Evolutionary conservation across 1,140 invertebrate species (phyloP), one percentile per base, ranked within the genome.

Genomic region (Cyclina sinensis): DNA sequence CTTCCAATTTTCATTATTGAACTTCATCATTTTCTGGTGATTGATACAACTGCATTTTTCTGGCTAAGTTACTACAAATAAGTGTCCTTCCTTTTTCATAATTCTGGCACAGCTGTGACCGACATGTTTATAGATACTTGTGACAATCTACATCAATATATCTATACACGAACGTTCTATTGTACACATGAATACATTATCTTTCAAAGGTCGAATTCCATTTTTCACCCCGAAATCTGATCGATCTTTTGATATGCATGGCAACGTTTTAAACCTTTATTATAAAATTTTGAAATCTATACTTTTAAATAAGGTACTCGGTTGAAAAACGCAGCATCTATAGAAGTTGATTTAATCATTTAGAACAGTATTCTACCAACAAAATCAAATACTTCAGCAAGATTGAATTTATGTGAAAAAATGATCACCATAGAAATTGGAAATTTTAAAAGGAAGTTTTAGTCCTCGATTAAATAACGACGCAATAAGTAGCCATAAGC

Each of bases 191-290:
- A 78, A 78, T 78, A 78, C 43, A 78, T 78, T 68, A 82, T 82
- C 80, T 68, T 59, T 68, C 24, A 80, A 80, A 80, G 85, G 85
- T 87, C 85, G 74, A 87, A 87, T 87, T 87, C 85, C 85, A 65
- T 43, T 32, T 59, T 68, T 59, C 78, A 87, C 85, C 85, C 62
- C 85, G 85, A 87, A 87, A 87, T 59, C 74, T 87, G 85, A 87
- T 87, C 85, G 85, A 87, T 87, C 74, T 87, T 87, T 65, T 79
- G 74, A 87, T 87, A 87, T 87, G 85, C 85, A 87, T 87, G 85
- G 85, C 46, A 87, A 86, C 84, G 70, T 54, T 86, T 86, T 39
- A 76, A 86, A 87, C 85, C 85, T 80, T 62, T 78, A 87, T 87
- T 68, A 87, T 79, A 46, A 80, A 87, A 80, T 74, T 79, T 87